These are phyloP conservation scores for Accipiter cooperii DNA, from an alignment of 2,113 vertebrate genomes.

Conservation along the genomic window DNA sequence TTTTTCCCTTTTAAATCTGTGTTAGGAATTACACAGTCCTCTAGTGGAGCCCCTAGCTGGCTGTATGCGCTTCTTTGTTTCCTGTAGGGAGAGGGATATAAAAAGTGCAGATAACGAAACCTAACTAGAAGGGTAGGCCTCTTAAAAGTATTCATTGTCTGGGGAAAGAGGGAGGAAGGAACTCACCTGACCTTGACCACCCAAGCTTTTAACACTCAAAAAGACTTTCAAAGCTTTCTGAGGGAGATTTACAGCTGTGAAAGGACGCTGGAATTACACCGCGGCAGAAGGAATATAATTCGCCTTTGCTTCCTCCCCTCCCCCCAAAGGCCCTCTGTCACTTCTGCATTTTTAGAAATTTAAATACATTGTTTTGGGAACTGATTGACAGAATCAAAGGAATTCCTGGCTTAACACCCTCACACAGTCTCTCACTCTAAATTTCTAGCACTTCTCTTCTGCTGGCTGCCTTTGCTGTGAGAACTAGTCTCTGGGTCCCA, in stretches of 20 bases:
- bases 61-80: conserved; percentile 29
- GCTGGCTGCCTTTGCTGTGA: neutral
- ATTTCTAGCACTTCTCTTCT: neutral
- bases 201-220: conserved; percentile 54
- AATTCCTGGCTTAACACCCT: neutral
- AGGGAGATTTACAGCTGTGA: conserved; percentile 43
- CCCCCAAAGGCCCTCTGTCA: neutral
- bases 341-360: neutral
- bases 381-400: conserved; percentile 2
- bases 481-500: neutral
- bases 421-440: neutral
- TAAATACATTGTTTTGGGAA: neutral
- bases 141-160: conserved; percentile 57
- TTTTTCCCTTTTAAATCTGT: neutral
- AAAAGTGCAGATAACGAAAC: conserved; percentile 57
- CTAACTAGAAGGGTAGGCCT: conserved; percentile 46
- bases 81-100: conserved; percentile 8
- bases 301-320: neutral
- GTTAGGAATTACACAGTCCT: neutral
- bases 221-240: conserved; percentile 46
- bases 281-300: neutral
- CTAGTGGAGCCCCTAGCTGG: neutral
- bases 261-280: conserved; percentile 3
- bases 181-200: conserved; percentile 59
- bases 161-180: conserved; percentile 52